A percentile compares a stretch with the other conserved stretches of the same genome.
Conservation (phyloP, 2,113 vertebrate species). For the Toxotes chatareus region DNA sequence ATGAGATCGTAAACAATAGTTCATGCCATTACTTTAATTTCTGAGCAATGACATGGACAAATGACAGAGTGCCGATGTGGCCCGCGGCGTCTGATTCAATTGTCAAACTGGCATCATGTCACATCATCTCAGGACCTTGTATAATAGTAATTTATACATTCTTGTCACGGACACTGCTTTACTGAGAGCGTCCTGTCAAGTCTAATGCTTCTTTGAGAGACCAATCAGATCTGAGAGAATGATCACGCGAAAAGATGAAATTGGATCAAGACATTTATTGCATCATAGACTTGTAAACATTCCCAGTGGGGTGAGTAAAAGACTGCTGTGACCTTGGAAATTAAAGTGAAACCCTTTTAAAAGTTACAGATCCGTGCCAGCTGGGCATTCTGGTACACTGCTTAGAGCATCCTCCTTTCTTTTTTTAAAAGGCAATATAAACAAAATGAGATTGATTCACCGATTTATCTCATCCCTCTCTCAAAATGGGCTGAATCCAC, state of each 20-base stretch:
- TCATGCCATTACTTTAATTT: conserved; percentile 34
- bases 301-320: conserved; percentile 27
- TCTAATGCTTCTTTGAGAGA: conserved; percentile 13
- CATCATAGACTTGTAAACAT: conserved; percentile 33
- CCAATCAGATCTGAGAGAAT: conserved; percentile 30
- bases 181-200: conserved; percentile 42
- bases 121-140: conserved; percentile 27
- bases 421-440: conserved; percentile 16
- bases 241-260: conserved; percentile 27
- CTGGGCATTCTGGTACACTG: conserved; percentile 7
- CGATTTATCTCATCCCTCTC: background rate
- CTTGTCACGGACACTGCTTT: conserved; percentile 28
- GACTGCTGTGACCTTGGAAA: conserved; percentile 21
- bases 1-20: conserved; percentile 42
- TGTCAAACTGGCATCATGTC: conserved; percentile 48
- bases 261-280: conserved; percentile 28
- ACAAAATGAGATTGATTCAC: conserved; percentile 8
- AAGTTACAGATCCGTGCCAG: conserved; percentile 6
- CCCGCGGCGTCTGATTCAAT: conserved; percentile 44
- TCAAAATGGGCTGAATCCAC: conserved; percentile 1
- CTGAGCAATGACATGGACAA: conserved; percentile 45
- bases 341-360: conserved; percentile 11
- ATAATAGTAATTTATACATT: conserved; percentile 34
- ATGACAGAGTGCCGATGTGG: conserved; percentile 41
- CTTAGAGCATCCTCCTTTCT: background rate